Conservation (phyloP, 2,113 vertebrate genomes). For the Callochromis pleurospilus region DNA sequence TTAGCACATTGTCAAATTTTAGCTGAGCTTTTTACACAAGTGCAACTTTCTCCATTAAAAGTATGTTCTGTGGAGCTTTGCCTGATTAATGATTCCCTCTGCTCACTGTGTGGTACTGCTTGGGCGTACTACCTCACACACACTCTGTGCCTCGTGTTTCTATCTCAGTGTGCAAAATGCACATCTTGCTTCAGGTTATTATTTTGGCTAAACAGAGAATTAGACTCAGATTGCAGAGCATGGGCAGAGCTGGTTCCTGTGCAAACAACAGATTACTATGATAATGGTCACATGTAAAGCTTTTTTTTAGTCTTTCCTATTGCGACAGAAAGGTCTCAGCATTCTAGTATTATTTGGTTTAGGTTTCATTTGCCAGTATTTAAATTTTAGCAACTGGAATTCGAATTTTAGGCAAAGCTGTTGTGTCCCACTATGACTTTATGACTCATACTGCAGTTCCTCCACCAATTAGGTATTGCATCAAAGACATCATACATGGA, state of each 20-base stretch:
- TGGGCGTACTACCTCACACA: background rate
- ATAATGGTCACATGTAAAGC: background rate
- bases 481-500: background rate
- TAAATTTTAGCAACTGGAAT: background rate
- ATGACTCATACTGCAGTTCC: background rate
- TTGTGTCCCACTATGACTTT: background rate
- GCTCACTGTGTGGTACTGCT: background rate
- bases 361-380: background rate
- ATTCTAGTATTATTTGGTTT: background rate
- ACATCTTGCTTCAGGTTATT: background rate
- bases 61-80: background rate
- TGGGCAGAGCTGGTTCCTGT: background rate
- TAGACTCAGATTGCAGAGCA: background rate
- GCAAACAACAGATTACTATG: background rate
- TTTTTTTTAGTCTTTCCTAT: background rate
- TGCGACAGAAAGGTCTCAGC: background rate
- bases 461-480: background rate
- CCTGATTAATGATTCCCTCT: background rate
- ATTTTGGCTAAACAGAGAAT: conserved; percentile 8
- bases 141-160: background rate
- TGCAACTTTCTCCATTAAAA: background rate
- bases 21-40: background rate
- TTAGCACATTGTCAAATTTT: background rate
- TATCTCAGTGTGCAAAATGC: background rate
- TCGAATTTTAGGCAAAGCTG: background rate